Evolutionary conservation across 2,113 vertebrate species (phyloP).

Genomic region (Rhagologus leucostigma): DNA sequence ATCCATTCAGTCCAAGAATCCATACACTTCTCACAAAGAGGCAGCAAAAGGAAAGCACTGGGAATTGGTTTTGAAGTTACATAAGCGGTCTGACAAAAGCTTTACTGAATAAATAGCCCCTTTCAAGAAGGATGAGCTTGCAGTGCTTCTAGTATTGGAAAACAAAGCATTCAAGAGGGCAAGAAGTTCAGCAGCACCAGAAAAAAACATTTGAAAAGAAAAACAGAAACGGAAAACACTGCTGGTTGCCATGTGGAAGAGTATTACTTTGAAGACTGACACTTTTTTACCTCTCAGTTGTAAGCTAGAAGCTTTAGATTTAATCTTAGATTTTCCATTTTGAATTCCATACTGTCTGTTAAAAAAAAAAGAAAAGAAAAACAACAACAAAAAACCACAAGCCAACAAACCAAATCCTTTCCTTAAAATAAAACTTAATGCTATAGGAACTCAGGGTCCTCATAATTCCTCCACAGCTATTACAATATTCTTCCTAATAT

Average conservation of each 20-base stretch:
- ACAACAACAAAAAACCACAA: not conserved
- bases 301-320: conserved; percentile 35
- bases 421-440: not conserved
- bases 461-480: not conserved
- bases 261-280: not conserved
- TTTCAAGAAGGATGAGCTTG: conserved; percentile 5
- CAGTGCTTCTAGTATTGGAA: not conserved
- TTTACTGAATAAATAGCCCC: not conserved
- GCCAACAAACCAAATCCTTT: not conserved
- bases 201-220: conserved; percentile 28
- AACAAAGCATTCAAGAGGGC: not conserved
- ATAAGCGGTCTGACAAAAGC: conserved; percentile 1
- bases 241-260: conserved; percentile 11
- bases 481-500: not conserved
- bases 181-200: conserved; percentile 25
- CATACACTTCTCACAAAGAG: not conserved
- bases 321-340: conserved; percentile 36
- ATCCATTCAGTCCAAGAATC: not conserved
- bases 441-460: not conserved
- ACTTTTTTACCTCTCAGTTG: conserved; percentile 31
- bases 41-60: not conserved
- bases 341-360: not conserved
- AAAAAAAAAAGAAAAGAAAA: not conserved
- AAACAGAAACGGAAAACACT: conserved; percentile 38
- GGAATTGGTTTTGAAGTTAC: conserved; percentile 18